Percentiles rank a stretch among this genome's conserved stretches.
These are phyloP conservation scores for Anarhynchus alexandrinus DNA, from an alignment of 2,113 vertebrate species.

Conservation along the genomic window DNA sequence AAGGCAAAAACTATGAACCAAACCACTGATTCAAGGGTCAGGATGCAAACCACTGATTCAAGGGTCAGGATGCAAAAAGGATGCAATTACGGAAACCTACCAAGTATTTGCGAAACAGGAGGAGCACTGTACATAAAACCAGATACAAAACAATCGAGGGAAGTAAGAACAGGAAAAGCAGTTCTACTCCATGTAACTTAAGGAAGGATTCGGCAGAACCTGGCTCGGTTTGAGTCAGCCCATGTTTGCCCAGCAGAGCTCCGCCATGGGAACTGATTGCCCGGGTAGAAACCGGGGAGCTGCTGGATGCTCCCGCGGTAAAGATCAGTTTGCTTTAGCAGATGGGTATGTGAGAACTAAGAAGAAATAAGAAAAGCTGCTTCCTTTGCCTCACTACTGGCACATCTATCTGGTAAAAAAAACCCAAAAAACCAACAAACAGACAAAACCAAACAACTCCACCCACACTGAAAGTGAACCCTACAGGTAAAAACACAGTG, in stretches of 20 bases:
- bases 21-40: background rate
- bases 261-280: background rate
- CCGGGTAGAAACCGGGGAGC: accelerated
- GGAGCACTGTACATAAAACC: background rate
- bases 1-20: background rate
- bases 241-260: background rate
- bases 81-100: background rate
- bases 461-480: background rate
- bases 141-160: background rate
- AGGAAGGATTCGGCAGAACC: background rate
- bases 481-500: background rate
- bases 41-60: background rate
- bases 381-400: background rate
- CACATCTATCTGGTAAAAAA: background rate
- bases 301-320: background rate
- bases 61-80: background rate
- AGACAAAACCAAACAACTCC: background rate
- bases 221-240: background rate
- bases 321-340: background rate
- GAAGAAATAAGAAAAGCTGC: background rate
- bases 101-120: background rate
- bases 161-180: background rate
- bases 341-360: background rate
- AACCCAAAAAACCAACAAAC: no score
- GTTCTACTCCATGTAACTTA: background rate